Percentiles rank a stretch among this genome's conserved stretches.
phyloP scores from a whole-genome alignment of 2,888 invertebrate species.

The Lutraria lutraria region DNA sequence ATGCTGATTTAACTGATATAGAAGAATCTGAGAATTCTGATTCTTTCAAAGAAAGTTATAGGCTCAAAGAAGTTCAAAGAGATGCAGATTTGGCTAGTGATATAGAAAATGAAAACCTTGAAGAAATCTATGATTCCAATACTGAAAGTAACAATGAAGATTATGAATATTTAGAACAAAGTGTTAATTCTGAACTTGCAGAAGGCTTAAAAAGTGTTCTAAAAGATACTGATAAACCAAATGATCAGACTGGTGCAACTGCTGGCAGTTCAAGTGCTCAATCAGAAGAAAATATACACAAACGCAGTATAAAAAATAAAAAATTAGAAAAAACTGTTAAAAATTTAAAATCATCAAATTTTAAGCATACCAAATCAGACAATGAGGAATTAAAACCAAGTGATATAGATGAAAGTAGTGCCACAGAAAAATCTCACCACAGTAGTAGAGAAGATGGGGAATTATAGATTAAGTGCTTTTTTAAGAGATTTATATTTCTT shows the following conservation, averaged over 20 bases:
- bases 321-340: constrained; percentile 43
- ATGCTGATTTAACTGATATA: constrained; percentile 32
- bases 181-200: constrained; percentile 52
- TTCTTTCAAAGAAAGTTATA: background rate
- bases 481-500: background rate
- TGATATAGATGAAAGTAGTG: constrained; percentile 4
- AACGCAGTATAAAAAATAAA: background rate
- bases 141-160: constrained; percentile 29
- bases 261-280: constrained; percentile 11
- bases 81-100: background rate
- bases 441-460: background rate
- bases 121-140: background rate
- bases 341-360: constrained; percentile 35
- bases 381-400: background rate
- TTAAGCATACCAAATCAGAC: background rate
- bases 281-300: constrained; percentile 1
- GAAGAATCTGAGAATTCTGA: constrained; percentile 34
- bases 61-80: background rate
- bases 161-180: constrained; percentile 37
- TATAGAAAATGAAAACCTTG: background rate
- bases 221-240: background rate
- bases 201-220: constrained; percentile 48
- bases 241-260: constrained; percentile 9
- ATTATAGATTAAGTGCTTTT: background rate
- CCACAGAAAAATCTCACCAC: background rate